Percentiles rank a stretch among this genome's conserved stretches.
phyloP scores from a whole-genome alignment of 1,140 invertebrate species.

The Solenopsis fugax region DNA sequence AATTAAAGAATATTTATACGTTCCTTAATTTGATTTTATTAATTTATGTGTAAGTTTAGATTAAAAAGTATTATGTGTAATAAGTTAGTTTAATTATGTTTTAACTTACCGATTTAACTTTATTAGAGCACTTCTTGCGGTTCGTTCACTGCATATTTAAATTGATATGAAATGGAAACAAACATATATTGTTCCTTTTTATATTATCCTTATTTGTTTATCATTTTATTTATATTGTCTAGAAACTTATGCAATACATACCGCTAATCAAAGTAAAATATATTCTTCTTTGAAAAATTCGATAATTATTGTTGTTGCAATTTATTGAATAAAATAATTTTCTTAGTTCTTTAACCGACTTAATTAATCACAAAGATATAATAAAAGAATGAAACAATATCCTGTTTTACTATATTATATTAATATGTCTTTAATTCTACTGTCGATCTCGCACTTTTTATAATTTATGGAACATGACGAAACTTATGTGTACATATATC shows the following conservation, averaged over 20 bases:
- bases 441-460: neutral
- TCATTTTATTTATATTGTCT: neutral
- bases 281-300: neutral
- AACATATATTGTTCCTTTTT: neutral
- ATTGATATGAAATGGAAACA: neutral
- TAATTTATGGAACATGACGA: neutral
- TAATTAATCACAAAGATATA: neutral
- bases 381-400: neutral
- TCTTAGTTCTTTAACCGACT: neutral
- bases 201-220: neutral
- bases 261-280: neutral
- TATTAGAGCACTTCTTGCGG: neutral
- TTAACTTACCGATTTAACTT: slow-evolving; percentile 6
- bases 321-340: slow-evolving; percentile 3
- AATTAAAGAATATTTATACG: too few relatives aligned
- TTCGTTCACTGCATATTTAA: neutral
- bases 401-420: neutral
- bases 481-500: neutral
- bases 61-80: neutral
- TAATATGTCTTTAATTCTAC: neutral
- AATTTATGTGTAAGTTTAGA: neutral
- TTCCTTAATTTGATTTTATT: neutral
- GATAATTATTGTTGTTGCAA: neutral
- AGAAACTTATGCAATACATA: neutral
- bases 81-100: neutral